Evolutionary conservation across 1,140 invertebrate genomes (phyloP), one percentile per base, ranked within the genome.

Genomic region (Drosophila sechellia): DNA sequence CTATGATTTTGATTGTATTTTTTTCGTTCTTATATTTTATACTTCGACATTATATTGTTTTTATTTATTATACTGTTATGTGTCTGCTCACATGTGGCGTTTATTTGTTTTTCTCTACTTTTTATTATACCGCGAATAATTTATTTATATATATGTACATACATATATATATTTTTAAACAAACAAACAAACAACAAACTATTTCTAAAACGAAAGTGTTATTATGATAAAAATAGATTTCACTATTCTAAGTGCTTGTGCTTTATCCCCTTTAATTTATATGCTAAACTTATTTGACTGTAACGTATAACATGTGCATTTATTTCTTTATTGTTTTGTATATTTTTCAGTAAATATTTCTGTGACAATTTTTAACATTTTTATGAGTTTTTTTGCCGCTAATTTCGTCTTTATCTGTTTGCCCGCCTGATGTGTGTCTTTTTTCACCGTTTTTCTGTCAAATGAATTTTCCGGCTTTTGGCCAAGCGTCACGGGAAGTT

Each of bases 401-500:
- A 43, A 52, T 25, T 64, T 50, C 11, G 34, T 40, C 65, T 65
- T 65, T 43, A 64, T 61, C 45, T 50, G 13, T 50, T 49, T 35
- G 12, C 12, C 27, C 35, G 20, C 8, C 50, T 43, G 25, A 12
- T 42, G 37, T 48, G 8, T 20, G 12, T 52, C 15, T n/a, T 43
- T 20, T 42, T 22, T 49, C 15, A 27, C 10, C 10, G 8, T 27
- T 43, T 53, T 20, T 43, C 35, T 40, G 63, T 39, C 59, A 57
- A 5, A 31, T 27, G 52, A 57, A 40, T 71, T 71, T 71, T 70
- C 68, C 68, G 68, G 64, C 35, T 71, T 71, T 71, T 42, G 31
- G 46, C 45, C 43, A 31, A 55, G 17, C 64, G 77, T 86, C 83
- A 83, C 84, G 83, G 89, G 83, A 86, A 86, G 81, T 83, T 48